phyloP scores from a whole-genome alignment of 2,888 invertebrate species.

The Drosophila infuscata region DNA sequence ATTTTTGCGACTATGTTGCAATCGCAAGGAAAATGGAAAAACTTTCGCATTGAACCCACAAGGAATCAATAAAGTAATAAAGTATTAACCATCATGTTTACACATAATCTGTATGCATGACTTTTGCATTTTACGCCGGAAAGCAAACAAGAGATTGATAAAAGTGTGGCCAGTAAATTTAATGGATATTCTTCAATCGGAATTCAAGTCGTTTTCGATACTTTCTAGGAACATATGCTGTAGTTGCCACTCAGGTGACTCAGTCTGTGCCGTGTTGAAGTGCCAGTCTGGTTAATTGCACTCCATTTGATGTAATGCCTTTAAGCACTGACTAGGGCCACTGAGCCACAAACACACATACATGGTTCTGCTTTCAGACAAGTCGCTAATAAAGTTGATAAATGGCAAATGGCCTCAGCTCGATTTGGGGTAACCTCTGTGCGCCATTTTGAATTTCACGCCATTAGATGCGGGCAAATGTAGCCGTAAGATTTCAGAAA shows the following conservation, averaged over 20 bases:
- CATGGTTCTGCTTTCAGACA: conserved; percentile 13
- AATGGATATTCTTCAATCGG: not conserved
- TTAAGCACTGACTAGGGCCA: conserved; percentile 13
- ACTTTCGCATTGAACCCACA: conserved; percentile 3
- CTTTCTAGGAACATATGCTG: not conserved
- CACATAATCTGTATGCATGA: not conserved
- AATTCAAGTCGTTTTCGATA: not conserved
- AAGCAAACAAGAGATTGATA: not conserved
- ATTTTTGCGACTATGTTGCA: conserved; percentile 40
- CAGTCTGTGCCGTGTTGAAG: not conserved
- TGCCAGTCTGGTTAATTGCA: conserved; percentile 12
- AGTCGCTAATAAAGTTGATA: conserved; percentile 73
- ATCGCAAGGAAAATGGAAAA: conserved; percentile 15
- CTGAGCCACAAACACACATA: not conserved
- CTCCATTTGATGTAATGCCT: conserved; percentile 7
- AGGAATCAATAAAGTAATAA: conserved; percentile 36
- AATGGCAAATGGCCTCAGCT: conserved; percentile 62
- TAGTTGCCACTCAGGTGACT: not conserved
- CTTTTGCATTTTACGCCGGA: not conserved
- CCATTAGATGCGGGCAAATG: conserved; percentile 60
- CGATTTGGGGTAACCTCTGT: conserved; percentile 41
- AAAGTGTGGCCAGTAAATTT: not conserved
- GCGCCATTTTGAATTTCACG: conserved; percentile 76
- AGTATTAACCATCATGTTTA: conserved; percentile 1
- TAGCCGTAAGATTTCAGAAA: conserved; percentile 70